These are phyloP conservation scores for Apogon talboti DNA, from an alignment of 2,797 vertebrate genomes.

Conservation along the genomic window DNA sequence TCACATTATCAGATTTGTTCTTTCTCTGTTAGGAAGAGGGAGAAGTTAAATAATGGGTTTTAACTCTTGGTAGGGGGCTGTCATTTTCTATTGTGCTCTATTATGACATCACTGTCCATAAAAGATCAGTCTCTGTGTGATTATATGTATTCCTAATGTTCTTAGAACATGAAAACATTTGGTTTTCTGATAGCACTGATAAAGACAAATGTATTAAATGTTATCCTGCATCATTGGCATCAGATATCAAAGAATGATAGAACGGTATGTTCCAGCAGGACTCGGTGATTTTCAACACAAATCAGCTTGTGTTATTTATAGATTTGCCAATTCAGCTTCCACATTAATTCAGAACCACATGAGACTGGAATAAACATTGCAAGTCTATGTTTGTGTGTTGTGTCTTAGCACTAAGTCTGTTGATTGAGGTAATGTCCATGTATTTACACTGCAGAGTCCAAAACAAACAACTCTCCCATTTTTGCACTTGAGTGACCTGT, in stretches of 20 bases:
- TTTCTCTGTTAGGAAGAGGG: constrained; percentile 18
- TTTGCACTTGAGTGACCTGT: constrained; percentile 21
- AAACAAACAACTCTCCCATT: background rate
- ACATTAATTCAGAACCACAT: background rate
- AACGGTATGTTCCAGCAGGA: background rate
- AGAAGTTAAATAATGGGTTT: constrained; percentile 11
- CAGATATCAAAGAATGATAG: background rate
- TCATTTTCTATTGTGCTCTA: constrained; percentile 16
- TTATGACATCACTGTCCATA: constrained; percentile 41
- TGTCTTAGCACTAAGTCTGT: background rate
- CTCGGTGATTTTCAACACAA: background rate
- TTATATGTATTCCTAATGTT: constrained; percentile 11
- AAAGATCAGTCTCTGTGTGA: constrained; percentile 19
- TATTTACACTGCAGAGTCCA: background rate
- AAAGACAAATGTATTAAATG: background rate
- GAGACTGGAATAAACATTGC: background rate
- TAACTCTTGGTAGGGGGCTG: constrained; percentile 7
- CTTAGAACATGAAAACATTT: background rate
- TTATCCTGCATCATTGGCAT: background rate
- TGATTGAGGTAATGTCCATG: background rate
- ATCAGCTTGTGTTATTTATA: background rate
- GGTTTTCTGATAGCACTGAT: background rate
- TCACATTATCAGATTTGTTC: constrained; percentile 30
- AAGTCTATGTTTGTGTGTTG: background rate
- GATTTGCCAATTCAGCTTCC: background rate